Evolutionary conservation across 23 tunicate species (phyloP), one percentile per base, ranked within the genome.

Genomic region (Ascidia mentula): DNA sequence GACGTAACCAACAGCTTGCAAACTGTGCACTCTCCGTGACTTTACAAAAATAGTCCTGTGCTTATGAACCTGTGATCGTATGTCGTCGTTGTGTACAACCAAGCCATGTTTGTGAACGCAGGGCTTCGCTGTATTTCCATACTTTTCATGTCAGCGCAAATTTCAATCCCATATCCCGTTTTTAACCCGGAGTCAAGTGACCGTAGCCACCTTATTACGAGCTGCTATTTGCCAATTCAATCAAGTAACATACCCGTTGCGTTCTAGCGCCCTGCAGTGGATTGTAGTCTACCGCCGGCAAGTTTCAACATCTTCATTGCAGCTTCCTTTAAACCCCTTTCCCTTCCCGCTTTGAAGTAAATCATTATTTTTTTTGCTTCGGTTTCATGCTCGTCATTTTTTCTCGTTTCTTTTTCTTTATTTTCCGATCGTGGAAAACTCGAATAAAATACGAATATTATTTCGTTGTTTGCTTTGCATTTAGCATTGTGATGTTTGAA

Each of bases 151-250:
- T 9, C 65, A 20, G 7, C 24, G 65, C 65, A 53, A 53, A 53
- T 53, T 3, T 53, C 65, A 28, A 20, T 53, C 24, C 24, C 24
- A 53, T 53, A 53, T 9, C 65, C 65, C 13, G 4, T 53, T 53
- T 9, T 53, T 53, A 3, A 26, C 2, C 65, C 24, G 12, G 24
- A 5, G 24, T 53, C 65, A 53, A 42, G 65, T 53, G n/a, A n/a
- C n/a, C n/a, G n/a, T n/a, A n/a, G n/a, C 24, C 65, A 20, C 65
- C 65, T 20, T 5, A 5, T 53, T 53, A 53, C 22, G 24, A 5
- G 65, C 65, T 53, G 65, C 65, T 53, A 53, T 26, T 53, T 53
- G 24, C 4, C 65, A 53, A 53, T 53, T 28, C 65, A 53, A 53
- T 53, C 65, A 53, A 53, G 24, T 53, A 53, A 53, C n/a, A n/a